Base-by-base conservation (phyloP, 2,888 invertebrate genomes). In the Drosophila koepferae region DNA sequence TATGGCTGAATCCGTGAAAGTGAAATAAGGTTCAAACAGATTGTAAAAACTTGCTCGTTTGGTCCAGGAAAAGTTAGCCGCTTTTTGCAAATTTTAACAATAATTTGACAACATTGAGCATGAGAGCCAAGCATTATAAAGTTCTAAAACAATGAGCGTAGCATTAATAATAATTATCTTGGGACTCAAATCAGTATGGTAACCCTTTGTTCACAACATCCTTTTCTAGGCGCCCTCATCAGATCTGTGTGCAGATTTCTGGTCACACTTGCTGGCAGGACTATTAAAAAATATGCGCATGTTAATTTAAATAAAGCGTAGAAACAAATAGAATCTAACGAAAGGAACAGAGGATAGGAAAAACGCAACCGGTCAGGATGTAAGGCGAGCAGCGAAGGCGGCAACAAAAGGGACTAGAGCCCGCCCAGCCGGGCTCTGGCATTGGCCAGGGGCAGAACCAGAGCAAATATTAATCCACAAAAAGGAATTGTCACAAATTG, bases 401-500 rank as follows among this genome's bases (percentile, higher is more conserved):
- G 40, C 20, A 9, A 16, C 23, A 41, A 46, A 40, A 43, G 9
- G n/a, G 7, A 10, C 34, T 1, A 12, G 12, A 49, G n/a, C 3
- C 10, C 5, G 7, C 12, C 28, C 12, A n/a, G n/a, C 14, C 4
- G 41, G 31, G 16, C 14, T 28, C 14, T 23, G 23, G 10, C 5
- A 20, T 28, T 23, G 46, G 16, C 40, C 53, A 28, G 66, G 53
- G 69, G 64, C 55, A 40, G 49, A 67, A 58, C 61, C 73, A 83
- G 79, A 86, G 85, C 85, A 89, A 89, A 88, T 89, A 88, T 88
- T 88, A 88, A 88, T 89, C 89, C 87, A 71, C 87, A 88, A 87
- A 88, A 88, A 89, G 87, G 87, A 88, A 89, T 88, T 88, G 85
- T 89, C 87, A 89, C 89, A 88, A 88, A 88, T 88, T 88, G 87